Conservation (phyloP, 2,888 invertebrate species). For the Galerucella pusilla region DNA sequence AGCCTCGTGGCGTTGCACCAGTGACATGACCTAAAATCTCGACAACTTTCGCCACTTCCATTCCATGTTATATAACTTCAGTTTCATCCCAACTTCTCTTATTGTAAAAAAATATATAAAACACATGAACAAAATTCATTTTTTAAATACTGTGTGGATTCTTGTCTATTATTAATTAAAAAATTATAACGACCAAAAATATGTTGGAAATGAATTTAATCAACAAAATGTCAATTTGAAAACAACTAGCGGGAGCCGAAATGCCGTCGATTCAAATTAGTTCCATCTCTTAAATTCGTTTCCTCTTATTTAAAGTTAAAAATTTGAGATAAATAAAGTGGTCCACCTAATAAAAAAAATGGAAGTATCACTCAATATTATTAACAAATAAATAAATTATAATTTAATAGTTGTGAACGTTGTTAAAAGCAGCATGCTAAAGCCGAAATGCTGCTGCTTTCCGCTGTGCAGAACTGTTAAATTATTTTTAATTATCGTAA, state of each 20-base stretch:
- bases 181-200: background rate
- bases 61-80: conserved; percentile 56
- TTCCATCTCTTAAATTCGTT: background rate
- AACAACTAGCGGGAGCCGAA: conserved; percentile 1
- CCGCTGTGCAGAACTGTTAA: background rate
- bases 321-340: background rate
- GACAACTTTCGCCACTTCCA: conserved; percentile 62
- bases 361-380: background rate
- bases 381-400: background rate
- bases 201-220: background rate
- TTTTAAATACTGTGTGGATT: background rate
- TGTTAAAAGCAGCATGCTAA: background rate
- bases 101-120: background rate
- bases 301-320: background rate
- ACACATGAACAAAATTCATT: background rate
- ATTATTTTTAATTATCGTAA: background rate
- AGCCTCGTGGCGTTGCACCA: conserved; percentile 64
- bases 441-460: background rate
- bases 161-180: too few species aligned
- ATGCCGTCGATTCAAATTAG: background rate
- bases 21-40: conserved; percentile 62
- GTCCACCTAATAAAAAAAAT: background rate
- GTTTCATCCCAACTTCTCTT: conserved; percentile 39
- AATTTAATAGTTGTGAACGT: background rate
- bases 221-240: background rate